Evolutionary conservation across 2,888 invertebrate genomes (phyloP).

Genomic region (Lithodes maja): DNA sequence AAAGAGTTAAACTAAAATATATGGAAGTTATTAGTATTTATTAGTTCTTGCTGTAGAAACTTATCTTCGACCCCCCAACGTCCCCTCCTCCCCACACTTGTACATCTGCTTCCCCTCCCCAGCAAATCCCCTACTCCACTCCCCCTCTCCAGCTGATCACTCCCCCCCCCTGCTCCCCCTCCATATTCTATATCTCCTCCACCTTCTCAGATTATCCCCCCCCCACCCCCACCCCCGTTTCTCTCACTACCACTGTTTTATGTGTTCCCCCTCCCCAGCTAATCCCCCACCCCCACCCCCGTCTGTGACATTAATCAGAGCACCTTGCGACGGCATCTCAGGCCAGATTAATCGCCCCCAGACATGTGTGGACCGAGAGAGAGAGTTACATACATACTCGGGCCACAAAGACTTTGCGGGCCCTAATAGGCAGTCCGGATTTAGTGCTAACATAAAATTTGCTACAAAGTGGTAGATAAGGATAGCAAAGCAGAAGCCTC

Average conservation of each 20-base stretch:
- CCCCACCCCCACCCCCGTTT: background rate
- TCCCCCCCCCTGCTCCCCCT: background rate
- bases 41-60: too few relatives aligned
- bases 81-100: too few relatives aligned
- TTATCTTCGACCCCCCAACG: too few relatives aligned
- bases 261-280: background rate
- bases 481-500: background rate
- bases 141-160: background rate
- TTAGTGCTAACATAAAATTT: too few relatives aligned
- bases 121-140: background rate
- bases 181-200: background rate
- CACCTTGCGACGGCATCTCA: background rate
- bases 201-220: background rate
- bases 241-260: background rate
- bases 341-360: background rate
- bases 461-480: too few relatives aligned
- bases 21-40: too few relatives aligned
- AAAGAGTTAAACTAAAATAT: too few relatives aligned
- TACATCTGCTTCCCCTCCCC: background rate
- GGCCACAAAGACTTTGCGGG: too few relatives aligned
- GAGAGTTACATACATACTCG: too few relatives aligned
- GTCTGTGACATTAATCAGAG: background rate
- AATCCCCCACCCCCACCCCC: too few relatives aligned
- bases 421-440: too few relatives aligned
- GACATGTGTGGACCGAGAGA: background rate